Conservation (phyloP, 2,888 invertebrate genomes). For the Ametastegia equiseti region DNA sequence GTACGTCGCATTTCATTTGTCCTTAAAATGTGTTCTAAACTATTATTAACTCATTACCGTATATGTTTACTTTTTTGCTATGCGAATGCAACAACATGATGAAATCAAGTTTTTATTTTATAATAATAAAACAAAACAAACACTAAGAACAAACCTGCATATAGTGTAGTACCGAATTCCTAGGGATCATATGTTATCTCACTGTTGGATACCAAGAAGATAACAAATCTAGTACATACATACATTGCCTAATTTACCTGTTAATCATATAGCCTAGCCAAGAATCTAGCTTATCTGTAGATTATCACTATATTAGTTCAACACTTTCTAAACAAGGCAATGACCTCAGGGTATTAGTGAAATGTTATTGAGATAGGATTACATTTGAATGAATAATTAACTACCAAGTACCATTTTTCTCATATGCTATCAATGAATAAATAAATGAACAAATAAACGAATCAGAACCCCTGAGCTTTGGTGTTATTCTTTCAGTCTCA, state of each 20-base stretch:
- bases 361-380: background rate
- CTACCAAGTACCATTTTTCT: background rate
- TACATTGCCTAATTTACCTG: background rate
- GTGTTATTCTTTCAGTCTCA: slow-evolving; percentile 1
- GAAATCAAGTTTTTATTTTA: background rate
- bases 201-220: background rate
- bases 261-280: background rate
- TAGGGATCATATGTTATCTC: background rate
- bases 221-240: background rate
- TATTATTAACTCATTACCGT: background rate
- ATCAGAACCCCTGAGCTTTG: background rate
- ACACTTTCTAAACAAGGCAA: background rate
- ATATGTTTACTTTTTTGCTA: background rate
- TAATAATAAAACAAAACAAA: background rate
- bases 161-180: background rate
- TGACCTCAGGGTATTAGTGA: background rate
- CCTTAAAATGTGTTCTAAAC: background rate
- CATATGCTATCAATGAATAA: background rate
- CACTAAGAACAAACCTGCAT: background rate
- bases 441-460: background rate
- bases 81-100: background rate
- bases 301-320: background rate
- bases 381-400: background rate
- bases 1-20: background rate
- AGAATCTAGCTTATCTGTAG: background rate